Evolutionary conservation across 2,113 vertebrate genomes (phyloP), one percentile per base, ranked within the genome.

Genomic region (Amia ocellicauda): DNA sequence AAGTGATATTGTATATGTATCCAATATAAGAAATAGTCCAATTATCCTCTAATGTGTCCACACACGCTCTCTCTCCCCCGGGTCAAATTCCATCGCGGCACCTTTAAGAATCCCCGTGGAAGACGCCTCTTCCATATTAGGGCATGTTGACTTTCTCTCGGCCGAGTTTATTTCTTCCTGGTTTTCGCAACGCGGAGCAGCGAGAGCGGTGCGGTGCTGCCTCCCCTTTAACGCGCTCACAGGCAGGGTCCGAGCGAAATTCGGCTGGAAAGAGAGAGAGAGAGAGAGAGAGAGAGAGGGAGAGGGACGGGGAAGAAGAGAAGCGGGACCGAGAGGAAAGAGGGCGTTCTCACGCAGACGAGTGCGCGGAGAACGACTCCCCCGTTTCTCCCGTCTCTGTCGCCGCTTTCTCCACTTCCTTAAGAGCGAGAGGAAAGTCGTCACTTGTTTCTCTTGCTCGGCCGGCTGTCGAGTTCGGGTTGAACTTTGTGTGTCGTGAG

Each of bases 61-160:
- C n/a, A n/a, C n/a, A n/a, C n/a, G n/a, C n/a, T n/a, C n/a, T n/a
- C n/a, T n/a, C n/a, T n/a, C n/a, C n/a, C n/a, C n/a, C 31, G 5
- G 11, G 31, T 11, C 31, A 11, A 36, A 36, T 36, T 36, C 31
- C 31, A 36, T 5, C 31, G 31, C 31, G 5, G 31, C 31, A 11
- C 28, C 29, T 79, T 79, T 79, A 79, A 51, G 40, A 69, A 45
- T 45, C 56, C 11, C 50, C 31, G 47, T 60, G 55, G 55, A 66
- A 43, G 63, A 69, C 62, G 64, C 76, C 76, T 74, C 67, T 75
- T 69, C 67, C 64, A 28, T 57, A 24, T 66, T 66, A 50, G 64
- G 62, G 22, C 26, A 68, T 67, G 71, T 72, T 80, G 62, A 73
- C 65, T 27, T 69, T 36, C 55, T 57, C 56, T 64, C 65, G 26